Percentiles rank a stretch among this genome's conserved stretches.
Conservation (phyloP, 2,797 vertebrate genomes). For the Otolemur crassicaudatus region DNA sequence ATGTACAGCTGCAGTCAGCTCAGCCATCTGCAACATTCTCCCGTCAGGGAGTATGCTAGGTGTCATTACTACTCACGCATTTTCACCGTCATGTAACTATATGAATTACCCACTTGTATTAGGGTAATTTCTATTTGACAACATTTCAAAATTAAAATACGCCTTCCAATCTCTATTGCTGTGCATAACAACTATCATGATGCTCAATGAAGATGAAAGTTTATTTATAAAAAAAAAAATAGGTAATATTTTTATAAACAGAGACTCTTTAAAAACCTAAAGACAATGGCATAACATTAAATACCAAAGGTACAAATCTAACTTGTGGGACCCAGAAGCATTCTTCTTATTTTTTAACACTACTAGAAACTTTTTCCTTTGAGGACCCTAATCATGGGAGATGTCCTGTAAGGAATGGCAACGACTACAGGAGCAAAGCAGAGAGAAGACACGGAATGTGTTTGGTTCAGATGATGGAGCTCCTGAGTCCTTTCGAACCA, state of each 20-base stretch:
- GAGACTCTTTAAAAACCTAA: conserved; percentile 38
- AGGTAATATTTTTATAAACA: not conserved
- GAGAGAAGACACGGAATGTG: not conserved
- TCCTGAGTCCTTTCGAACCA: not conserved
- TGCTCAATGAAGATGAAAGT: not conserved
- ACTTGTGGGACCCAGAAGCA: not conserved
- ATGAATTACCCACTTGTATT: not conserved
- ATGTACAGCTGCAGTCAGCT: not conserved
- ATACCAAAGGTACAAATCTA: not conserved
- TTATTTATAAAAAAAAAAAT: conserved; percentile 24
- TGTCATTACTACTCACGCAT: conserved; percentile 7
- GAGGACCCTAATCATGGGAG: not conserved
- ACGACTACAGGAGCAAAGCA: not conserved
- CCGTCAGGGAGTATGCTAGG: not conserved
- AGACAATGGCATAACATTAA: not conserved
- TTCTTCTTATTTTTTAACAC: not conserved
- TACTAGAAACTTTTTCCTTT: not conserved
- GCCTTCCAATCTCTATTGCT: conserved; percentile 35
- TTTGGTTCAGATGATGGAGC: not conserved
- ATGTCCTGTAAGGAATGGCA: not conserved
- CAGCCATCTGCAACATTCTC: not conserved
- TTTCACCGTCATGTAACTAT: not conserved
- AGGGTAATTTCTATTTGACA: not conserved
- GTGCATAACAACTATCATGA: conserved; percentile 30
- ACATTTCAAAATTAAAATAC: conserved; percentile 54